Evolutionary conservation across 2,113 vertebrate species (phyloP), one percentile per base, ranked within the genome.

Genomic region (Carassius auratus): DNA sequence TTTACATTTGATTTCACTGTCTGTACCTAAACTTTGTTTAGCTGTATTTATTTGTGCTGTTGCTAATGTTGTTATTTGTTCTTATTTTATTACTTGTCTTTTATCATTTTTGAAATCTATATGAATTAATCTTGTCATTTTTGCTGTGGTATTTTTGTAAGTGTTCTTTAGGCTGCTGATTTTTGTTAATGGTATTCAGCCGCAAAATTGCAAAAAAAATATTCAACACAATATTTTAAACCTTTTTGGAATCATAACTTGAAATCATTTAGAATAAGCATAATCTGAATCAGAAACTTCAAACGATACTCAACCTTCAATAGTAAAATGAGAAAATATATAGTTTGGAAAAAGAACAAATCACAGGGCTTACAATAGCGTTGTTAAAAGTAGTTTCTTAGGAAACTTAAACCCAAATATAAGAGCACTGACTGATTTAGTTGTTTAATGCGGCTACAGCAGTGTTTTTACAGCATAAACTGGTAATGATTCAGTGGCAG

Each of bases 401-500:
- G 50, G 13, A 84, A 19, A 38, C 30, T 6, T 19, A 45, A 14
- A 77, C 23, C 14, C 61, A 52, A 79, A 87, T 64, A 74, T 71
- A 55, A 73, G 74, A 78, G 17, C 2, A n/a, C 10, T 59, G 30
- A 78, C 10, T 21, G 23, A 52, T 75, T 75, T 19, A 83, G 75
- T 38, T 14, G 68, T 76, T 80, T 13, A 69, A 74, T 62, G 26
- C 64, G 81, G 64, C 69, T 61, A 68, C 61, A 33, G 86, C 84
- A 86, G 87, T 86, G 73, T 76, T 45, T 66, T 19, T 38, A 55
- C 57, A 42, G 59, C 33, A 17, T 81, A 15, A 52, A 45, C 86
- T 84, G 13, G 80, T 69, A 52, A 83, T 55, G 48, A 83, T 74
- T 71, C 19, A 38, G 48, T 6, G 8, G 17, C 21, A 55, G 83